A percentile compares a stretch with the other conserved stretches of the same genome.
Conservation (phyloP, 2,888 invertebrate species). For the Phymatocera aterrima region DNA sequence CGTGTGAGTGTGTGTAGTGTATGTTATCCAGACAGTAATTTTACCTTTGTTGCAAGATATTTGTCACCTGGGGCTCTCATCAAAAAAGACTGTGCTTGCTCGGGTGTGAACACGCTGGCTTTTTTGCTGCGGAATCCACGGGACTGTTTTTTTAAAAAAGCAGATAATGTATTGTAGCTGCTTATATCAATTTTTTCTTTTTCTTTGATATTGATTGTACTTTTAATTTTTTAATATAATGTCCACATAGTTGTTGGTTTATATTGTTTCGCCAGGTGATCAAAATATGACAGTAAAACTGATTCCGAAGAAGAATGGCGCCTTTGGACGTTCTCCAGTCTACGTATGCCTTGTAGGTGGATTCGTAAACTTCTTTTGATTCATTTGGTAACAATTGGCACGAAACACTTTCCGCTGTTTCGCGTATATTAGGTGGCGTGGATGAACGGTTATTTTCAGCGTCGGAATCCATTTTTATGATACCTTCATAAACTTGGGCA, state of each 20-base stretch:
- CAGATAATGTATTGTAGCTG: constrained; percentile 43
- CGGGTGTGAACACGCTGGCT: constrained; percentile 55
- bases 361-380: constrained; percentile 17
- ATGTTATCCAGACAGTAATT: constrained; percentile 4
- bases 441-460: background rate
- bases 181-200: constrained; percentile 44
- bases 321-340: constrained; percentile 26
- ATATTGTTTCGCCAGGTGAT: constrained; percentile 45
- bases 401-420: background rate
- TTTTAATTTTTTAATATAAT: constrained; percentile 49
- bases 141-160: constrained; percentile 55
- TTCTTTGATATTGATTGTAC: constrained; percentile 41
- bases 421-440: background rate
- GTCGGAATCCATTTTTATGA: background rate
- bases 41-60: constrained; percentile 48
- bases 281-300: constrained; percentile 48
- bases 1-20: background rate
- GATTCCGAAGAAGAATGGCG: constrained; percentile 41
- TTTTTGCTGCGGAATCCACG: constrained; percentile 56
- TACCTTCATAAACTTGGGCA: no score
- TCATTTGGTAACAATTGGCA: background rate
- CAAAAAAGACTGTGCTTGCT: constrained; percentile 53
- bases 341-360: constrained; percentile 2
- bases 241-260: constrained; percentile 47
- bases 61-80: constrained; percentile 49